Percentiles rank a stretch among this genome's conserved stretches.
phyloP scores from a whole-genome alignment of 2,888 invertebrate genomes.

The Rhynchonema sp. region DNA sequence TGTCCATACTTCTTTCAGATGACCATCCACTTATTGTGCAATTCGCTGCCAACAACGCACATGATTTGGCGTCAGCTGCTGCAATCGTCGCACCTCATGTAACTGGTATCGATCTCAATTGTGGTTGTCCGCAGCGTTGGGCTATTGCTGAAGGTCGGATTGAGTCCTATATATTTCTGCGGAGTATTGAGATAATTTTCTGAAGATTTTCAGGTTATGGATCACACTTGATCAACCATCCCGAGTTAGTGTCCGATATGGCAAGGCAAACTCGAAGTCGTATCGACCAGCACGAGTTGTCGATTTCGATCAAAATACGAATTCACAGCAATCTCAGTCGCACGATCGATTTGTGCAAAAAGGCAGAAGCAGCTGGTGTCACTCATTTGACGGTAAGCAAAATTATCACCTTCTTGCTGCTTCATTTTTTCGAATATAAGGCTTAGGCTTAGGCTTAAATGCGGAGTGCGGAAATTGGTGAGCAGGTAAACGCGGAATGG shows the following conservation, averaged over 20 bases:
- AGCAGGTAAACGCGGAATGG: too few species aligned
- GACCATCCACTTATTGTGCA: conserved; percentile 76
- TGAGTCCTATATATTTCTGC: too few species aligned
- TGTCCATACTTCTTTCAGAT: too few species aligned
- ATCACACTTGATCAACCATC: conserved; percentile 56
- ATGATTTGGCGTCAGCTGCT: conserved; percentile 65
- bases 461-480: too few species aligned
- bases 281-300: not conserved
- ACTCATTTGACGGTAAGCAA: conserved; percentile 48
- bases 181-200: too few species aligned
- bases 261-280: conserved; percentile 46
- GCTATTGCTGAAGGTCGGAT: conserved; percentile 4
- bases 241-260: conserved; percentile 61
- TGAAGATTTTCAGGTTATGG: too few species aligned
- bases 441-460: too few species aligned
- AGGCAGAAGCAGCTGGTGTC: conserved; percentile 51
- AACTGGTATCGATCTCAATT: conserved; percentile 84
- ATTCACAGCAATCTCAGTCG: conserved; percentile 46
- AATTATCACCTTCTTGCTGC: too few species aligned
- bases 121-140: conserved; percentile 73
- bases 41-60: conserved; percentile 67
- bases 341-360: conserved; percentile 48
- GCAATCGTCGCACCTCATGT: conserved; percentile 50
- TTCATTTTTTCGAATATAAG: too few species aligned
- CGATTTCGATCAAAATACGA: conserved; percentile 70